phyloP scores from a whole-genome alignment of 2,113 vertebrate genomes.

The Pelecanoides urinatrix region DNA sequence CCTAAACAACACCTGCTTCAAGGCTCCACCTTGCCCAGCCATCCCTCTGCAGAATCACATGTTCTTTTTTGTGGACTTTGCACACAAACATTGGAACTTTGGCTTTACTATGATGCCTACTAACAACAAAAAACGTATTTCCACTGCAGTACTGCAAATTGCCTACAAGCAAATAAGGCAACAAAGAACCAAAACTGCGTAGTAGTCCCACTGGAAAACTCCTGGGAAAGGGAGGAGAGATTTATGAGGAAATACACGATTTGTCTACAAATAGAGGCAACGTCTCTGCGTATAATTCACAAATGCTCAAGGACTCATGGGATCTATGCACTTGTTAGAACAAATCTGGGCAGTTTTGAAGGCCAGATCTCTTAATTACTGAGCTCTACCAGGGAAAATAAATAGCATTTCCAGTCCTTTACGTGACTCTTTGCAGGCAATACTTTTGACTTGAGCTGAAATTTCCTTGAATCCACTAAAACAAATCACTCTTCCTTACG shows the following conservation, averaged over 20 bases:
- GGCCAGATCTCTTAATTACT: not conserved
- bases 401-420: not conserved
- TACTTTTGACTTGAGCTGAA: not conserved
- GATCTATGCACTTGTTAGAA: not conserved
- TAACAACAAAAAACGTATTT: not conserved
- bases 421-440: not conserved
- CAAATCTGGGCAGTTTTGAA: not conserved
- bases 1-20: not conserved
- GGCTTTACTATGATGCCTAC: not conserved
- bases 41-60: not conserved
- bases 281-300: not conserved
- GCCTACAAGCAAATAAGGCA: not conserved
- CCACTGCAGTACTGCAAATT: not conserved
- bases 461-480: not conserved
- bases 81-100: not conserved
- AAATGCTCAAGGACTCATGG: not conserved
- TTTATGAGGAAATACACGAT: not conserved
- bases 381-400: not conserved
- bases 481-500: not conserved
- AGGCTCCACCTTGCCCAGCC: not conserved
- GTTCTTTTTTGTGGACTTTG: not conserved
- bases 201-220: not conserved
- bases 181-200: not conserved
- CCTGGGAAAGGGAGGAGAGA: not conserved
- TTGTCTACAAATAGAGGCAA: not conserved